phyloP scores from a whole-genome alignment of 1,140 invertebrate species.

The Hirudo medicinalis region DNA sequence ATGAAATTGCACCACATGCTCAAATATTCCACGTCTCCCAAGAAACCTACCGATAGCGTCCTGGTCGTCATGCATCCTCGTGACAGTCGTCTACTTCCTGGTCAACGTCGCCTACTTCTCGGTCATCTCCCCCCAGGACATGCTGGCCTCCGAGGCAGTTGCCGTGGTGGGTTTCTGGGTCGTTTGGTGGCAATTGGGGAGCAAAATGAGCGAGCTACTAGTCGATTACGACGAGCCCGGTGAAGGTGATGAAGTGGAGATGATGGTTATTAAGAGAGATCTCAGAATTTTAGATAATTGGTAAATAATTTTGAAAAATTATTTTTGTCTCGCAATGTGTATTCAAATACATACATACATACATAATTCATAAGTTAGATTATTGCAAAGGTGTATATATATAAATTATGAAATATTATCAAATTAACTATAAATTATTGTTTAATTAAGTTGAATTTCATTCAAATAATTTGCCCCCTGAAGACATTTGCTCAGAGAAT shows the following conservation, averaged over 20 bases:
- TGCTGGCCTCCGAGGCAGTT: slow-evolving; percentile 84
- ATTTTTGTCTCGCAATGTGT: neutral
- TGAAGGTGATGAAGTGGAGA: too few species aligned
- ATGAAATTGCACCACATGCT: neutral
- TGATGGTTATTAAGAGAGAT: too few species aligned
- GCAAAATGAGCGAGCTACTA: too few species aligned
- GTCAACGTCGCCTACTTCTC: slow-evolving; percentile 95
- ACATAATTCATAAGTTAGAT: too few species aligned
- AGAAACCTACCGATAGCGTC: slow-evolving; percentile 90
- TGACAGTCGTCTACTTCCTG: slow-evolving; percentile 85
- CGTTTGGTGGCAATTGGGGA: neutral
- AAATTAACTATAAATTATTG: neutral
- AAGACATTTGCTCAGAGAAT: slow-evolving; percentile 79
- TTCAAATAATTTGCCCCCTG: neutral
- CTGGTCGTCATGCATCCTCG: slow-evolving; percentile 79
- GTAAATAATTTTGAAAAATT: neutral
- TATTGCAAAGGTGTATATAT: too few species aligned
- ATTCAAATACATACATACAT: too few species aligned
- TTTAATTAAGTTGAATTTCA: neutral
- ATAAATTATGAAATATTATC: too few species aligned
- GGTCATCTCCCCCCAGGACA: slow-evolving; percentile 67
- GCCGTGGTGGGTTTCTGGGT: slow-evolving; percentile 63
- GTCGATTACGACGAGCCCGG: too few species aligned
- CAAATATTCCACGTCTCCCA: slow-evolving; percentile 11
- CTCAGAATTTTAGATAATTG: too few species aligned